Evolutionary conservation across 2,888 invertebrate genomes (phyloP).

Genomic region (Dryocosmus kuriphilus): DNA sequence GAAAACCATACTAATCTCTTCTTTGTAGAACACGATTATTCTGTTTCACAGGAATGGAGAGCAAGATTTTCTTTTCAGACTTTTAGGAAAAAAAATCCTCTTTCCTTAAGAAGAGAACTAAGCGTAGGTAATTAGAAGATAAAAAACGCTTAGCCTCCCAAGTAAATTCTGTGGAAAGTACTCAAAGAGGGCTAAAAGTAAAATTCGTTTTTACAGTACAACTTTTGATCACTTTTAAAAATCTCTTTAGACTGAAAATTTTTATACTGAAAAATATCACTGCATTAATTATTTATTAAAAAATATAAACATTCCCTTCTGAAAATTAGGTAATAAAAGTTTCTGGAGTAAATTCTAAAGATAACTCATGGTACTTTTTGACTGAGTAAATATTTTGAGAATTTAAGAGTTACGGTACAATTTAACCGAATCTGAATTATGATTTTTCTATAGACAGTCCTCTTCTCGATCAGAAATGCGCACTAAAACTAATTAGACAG

Average conservation of each 20-base stretch:
- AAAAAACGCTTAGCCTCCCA: neutral
- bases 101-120: slow-evolving; percentile 10
- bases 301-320: too few relatives aligned
- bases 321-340: neutral
- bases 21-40: slow-evolving; percentile 2
- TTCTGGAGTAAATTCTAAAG: too few relatives aligned
- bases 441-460: neutral
- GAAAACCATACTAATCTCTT: slow-evolving; percentile 18
- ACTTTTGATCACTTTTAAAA: neutral
- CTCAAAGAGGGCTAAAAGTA: neutral
- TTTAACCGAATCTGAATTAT: neutral
- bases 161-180: neutral
- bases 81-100: slow-evolving; percentile 10
- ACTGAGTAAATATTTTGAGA: too few relatives aligned
- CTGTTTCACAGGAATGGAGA: neutral
- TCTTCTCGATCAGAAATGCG: slow-evolving; percentile 17
- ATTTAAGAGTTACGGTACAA: neutral
- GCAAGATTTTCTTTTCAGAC: neutral
- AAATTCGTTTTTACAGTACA: neutral
- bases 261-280: neutral
- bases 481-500: slow-evolving; percentile 66
- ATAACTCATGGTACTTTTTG: too few relatives aligned
- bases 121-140: slow-evolving; percentile 21
- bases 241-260: neutral
- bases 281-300: neutral